Base-by-base conservation (phyloP, 2,113 vertebrate species). In the Erythrocercus mccallii region DNA sequence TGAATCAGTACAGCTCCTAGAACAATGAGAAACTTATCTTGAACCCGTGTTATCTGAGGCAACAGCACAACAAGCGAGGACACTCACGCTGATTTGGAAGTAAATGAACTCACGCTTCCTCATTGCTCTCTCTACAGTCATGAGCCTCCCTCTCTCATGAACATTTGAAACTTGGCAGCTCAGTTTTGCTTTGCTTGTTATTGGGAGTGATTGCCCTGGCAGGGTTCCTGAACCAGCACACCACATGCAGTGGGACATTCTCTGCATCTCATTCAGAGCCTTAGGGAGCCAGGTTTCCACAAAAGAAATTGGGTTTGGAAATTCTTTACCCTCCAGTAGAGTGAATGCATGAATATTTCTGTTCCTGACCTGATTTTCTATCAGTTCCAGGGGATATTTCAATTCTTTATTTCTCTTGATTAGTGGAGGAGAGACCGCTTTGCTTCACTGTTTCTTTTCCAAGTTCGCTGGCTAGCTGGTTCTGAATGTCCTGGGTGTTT, bases 241-340 rank as follows among this genome's bases (percentile, higher is more conserved):
- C 87, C 88, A 92, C 93, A 95, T 94, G 95, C 95, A 93, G 97
- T 71, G 94, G 93, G 88, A 84, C 81, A 91, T 91, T 95, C 80
- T 95, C 87, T 94, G 65, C 47, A 74, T 89, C 74, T 96, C 38
- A 0, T 94, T 95, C 85, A 91, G 73, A 94, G 70, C 94, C 90
- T 92, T 88, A 71, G 92, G 95, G 92, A 96, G 90, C 77, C 90
- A 92, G 92, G 77, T 95, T 90, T 93, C 91, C 74, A 96, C 79
- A 91, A 92, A 96, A 97, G 92, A 96, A 95, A 81, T 82, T 51
- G 80, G 50, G 48, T 83, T 90, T 96, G 88, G 86, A 96, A 92
- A 94, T 88, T 94, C 84, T 58, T 93, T 82, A 77, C 82, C 50
- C 62, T 93, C 91, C 89, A 95, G 58, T 86, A 96, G 81, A 86